phyloP scores from a whole-genome alignment of 2,888 invertebrate genomes.

The Chaetogeoica ovagalla region DNA sequence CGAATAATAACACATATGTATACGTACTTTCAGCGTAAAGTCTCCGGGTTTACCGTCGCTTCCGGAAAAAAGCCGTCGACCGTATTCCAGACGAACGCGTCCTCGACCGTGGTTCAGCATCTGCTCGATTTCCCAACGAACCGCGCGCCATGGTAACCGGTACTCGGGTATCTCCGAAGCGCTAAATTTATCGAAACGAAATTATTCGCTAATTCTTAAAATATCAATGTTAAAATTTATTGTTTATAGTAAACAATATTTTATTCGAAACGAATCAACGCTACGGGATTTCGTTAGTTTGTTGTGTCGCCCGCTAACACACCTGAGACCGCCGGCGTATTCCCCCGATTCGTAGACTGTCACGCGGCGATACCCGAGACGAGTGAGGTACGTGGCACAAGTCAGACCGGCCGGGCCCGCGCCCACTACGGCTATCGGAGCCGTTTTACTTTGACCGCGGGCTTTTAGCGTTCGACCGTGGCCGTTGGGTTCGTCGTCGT shows the following conservation, averaged over 20 bases:
- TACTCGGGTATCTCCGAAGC: slow-evolving; percentile 96
- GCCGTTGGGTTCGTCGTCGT: background rate
- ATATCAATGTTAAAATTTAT: too few relatives aligned
- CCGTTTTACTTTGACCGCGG: slow-evolving; percentile 16
- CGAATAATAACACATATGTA: too few relatives aligned
- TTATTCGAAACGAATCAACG: too few relatives aligned
- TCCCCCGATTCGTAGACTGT: slow-evolving; percentile 89
- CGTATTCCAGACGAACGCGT: slow-evolving; percentile 84
- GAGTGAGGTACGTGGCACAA: slow-evolving; percentile 92
- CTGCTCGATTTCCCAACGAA: slow-evolving; percentile 88
- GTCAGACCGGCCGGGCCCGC: slow-evolving; percentile 96
- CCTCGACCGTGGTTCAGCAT: slow-evolving; percentile 64
- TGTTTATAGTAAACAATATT: too few relatives aligned
- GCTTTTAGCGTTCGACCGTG: background rate
- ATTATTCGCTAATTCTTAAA: too few relatives aligned
- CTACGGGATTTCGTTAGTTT: too few relatives aligned
- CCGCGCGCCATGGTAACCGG: slow-evolving; percentile 87
- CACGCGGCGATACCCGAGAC: slow-evolving; percentile 88
- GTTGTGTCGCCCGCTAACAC: too few relatives aligned
- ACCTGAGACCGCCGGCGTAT: slow-evolving; percentile 89
- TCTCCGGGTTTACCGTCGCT: slow-evolving; percentile 65
- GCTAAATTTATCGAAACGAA: slow-evolving; percentile 63
- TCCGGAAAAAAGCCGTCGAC: slow-evolving; percentile 65
- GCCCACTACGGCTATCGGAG: slow-evolving; percentile 84
- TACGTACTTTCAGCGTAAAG: slow-evolving; percentile 70